Evolutionary conservation across 2,113 vertebrate genomes (phyloP).

Genomic region (Anhinga anhinga): DNA sequence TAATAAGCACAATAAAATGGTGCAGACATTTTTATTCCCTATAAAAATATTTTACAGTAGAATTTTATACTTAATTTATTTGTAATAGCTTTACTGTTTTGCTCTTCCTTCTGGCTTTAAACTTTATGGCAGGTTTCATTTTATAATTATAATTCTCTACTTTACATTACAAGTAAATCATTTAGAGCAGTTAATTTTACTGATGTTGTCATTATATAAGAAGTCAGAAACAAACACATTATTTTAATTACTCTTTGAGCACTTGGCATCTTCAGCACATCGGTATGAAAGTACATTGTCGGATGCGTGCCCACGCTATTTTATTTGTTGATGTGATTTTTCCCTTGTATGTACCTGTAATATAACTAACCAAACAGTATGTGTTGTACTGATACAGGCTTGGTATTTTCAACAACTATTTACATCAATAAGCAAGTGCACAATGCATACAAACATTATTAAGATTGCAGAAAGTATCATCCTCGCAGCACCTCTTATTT

Average conservation of each 20-base stretch:
- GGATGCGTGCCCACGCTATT: conserved; percentile 27
- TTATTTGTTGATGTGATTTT: conserved; percentile 36
- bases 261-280: conserved; percentile 26
- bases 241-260: conserved; percentile 67
- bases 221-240: conserved; percentile 64
- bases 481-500: not conserved
- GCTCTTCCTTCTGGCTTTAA: conserved; percentile 56
- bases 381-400: not conserved
- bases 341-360: not conserved
- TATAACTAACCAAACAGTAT: not conserved
- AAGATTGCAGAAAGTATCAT: not conserved
- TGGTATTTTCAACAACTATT: not conserved
- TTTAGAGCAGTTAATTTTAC: conserved; percentile 62
- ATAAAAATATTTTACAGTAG: conserved; percentile 60
- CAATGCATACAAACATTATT: conserved; percentile 24
- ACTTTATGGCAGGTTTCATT: conserved; percentile 61
- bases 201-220: conserved; percentile 49
- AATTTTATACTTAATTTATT: conserved; percentile 61
- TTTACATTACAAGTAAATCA: conserved; percentile 62
- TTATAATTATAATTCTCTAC: conserved; percentile 56
- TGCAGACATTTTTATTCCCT: conserved; percentile 25
- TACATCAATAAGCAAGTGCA: not conserved
- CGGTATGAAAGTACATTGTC: not conserved
- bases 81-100: conserved; percentile 45
- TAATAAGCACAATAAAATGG: conserved; percentile 39